phyloP scores from a whole-genome alignment of 2,113 vertebrate genomes.

The Falco punctatus region DNA sequence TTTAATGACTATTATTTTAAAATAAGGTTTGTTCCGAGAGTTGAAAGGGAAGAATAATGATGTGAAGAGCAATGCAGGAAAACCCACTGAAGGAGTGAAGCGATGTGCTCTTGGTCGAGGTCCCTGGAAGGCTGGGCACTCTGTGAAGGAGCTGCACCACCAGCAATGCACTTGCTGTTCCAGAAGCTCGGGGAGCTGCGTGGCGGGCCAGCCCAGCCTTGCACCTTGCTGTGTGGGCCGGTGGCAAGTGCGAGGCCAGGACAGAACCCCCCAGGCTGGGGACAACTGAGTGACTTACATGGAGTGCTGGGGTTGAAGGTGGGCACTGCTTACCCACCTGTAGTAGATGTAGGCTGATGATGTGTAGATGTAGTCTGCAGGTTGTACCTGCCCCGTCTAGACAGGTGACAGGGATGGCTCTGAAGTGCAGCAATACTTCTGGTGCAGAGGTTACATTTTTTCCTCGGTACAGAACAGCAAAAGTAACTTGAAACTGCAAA shows the following conservation, averaged over 20 bases:
- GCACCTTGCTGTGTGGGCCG: fast-evolving
- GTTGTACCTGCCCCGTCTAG: neutral
- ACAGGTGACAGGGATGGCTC: fast-evolving
- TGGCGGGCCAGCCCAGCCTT: neutral
- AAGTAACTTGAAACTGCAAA: neutral
- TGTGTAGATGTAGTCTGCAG: too few relatives aligned
- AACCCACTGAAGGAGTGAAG: neutral
- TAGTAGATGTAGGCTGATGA: too few relatives aligned
- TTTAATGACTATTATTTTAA: neutral
- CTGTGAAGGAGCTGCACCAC: neutral
- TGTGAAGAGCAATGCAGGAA: neutral
- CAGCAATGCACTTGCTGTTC: fast-evolving
- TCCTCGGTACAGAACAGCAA: neutral
- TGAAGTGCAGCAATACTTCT: fast-evolving
- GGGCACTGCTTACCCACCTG: too few relatives aligned
- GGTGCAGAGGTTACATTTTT: neutral
- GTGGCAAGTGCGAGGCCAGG: neutral
- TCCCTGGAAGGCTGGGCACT: neutral
- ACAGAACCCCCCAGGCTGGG: neutral
- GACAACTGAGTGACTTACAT: neutral
- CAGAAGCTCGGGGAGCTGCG: neutral
- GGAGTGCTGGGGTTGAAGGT: neutral
- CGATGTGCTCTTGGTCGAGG: fast-evolving
- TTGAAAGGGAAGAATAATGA: neutral
- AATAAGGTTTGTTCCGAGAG: neutral